Conservation (phyloP, 92 coral and sea anemone genomes). For the Metridium senile region DNA sequence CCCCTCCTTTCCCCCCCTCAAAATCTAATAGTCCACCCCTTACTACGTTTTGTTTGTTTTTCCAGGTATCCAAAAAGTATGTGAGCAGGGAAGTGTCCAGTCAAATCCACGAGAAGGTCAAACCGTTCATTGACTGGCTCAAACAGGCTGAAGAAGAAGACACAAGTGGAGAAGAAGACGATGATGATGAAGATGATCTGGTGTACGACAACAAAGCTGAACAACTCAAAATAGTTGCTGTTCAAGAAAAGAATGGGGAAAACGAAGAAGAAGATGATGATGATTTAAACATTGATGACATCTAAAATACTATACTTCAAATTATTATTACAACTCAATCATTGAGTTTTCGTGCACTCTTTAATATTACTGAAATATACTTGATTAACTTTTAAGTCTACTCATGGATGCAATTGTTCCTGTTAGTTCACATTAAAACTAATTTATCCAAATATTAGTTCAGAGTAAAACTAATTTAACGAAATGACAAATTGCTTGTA, state of each 20-base stretch:
- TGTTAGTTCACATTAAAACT: too few species aligned
- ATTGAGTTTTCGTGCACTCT: neutral
- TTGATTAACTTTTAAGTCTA: neutral
- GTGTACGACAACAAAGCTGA: constrained; percentile 90
- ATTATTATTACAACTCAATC: neutral
- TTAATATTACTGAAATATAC: neutral
- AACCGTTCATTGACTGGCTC: constrained; percentile 93
- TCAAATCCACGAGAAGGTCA: constrained; percentile 92
- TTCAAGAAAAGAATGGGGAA: constrained; percentile 22
- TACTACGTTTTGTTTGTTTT: constrained; percentile 9
- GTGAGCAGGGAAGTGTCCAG: constrained; percentile 81
- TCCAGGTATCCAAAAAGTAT: constrained; percentile 91
- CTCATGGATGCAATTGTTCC: neutral
- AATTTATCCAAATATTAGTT: too few species aligned
- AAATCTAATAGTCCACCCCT: too few species aligned
- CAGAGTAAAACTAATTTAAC: too few species aligned
- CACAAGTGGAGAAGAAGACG: constrained; percentile 78
- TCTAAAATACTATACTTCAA: constrained; percentile 29
- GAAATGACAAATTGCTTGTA: too few species aligned
- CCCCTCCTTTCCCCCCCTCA: too few species aligned
- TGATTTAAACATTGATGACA: constrained; percentile 94
- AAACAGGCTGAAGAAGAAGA: constrained; percentile 99
- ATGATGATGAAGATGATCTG: constrained; percentile 76
- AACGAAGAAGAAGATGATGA: constrained; percentile 55
- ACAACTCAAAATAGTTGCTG: constrained; percentile 61